Conservation (phyloP, 2,113 vertebrate genomes). For the Chaetops frenatus region DNA sequence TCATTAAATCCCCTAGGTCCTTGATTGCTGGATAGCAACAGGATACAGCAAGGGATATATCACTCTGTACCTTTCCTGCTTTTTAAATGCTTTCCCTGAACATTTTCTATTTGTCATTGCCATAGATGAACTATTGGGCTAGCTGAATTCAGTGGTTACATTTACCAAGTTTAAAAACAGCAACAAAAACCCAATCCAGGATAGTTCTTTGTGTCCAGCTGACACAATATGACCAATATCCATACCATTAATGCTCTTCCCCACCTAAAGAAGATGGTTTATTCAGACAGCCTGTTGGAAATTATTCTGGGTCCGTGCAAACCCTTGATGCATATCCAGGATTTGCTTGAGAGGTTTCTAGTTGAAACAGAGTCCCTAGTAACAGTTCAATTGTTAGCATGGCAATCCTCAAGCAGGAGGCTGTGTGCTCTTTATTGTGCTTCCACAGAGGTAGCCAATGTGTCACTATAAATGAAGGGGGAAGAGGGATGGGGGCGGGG, state of each 20-base stretch:
- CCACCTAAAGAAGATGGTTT: background rate
- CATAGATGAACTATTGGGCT: background rate
- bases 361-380: background rate
- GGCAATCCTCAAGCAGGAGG: background rate
- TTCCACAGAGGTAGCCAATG: background rate
- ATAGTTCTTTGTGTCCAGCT: background rate
- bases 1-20: background rate
- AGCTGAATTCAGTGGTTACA: background rate
- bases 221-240: background rate
- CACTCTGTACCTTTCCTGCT: background rate
- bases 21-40: background rate
- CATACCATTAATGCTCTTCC: background rate
- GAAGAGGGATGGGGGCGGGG: no score
- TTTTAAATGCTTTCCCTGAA: background rate
- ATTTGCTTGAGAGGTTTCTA: background rate
- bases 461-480: background rate
- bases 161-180: background rate
- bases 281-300: background rate
- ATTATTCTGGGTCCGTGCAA: background rate
- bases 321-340: background rate
- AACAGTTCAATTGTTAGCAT: background rate
- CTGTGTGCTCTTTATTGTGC: background rate
- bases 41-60: background rate
- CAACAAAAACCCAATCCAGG: fast-evolving
- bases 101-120: background rate